Evolutionary conservation across 2,888 invertebrate species (phyloP), one percentile per base, ranked within the genome.

Genomic region (Lypha dubia): DNA sequence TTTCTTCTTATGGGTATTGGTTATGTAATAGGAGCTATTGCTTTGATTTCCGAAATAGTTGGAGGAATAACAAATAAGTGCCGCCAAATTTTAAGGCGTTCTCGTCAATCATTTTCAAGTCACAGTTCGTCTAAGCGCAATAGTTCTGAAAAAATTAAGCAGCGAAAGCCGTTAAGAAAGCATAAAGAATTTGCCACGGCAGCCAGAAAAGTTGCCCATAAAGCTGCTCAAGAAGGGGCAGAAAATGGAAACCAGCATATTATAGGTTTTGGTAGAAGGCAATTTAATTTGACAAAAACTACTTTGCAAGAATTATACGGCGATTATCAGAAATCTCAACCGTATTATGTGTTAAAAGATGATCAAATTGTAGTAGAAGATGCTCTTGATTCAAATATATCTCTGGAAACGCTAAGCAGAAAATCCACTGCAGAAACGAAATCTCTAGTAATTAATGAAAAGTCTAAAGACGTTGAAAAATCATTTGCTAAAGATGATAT

Each of bases 1-100:
- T 96, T 96, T 89, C 91, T 96, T 3, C 93, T 97, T 0, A 93
- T 96, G 86, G 95, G 93, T 6, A 94, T 94, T 53, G 97, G 97
- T 0, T 95, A 95, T 89, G 88, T 95, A 0, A 89, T 95, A 32
- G 96, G 95, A 5, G 93, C 93, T 0, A 92, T 94, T 3, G 94
- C 94, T 4, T 91, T 96, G 11, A 87, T 95, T 15, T 94, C 95
- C 0, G 96, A 96, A 92, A 95, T 94, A 92, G 94, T 95, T 88
- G 95, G 95, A 22, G 95, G 95, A 2, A 95, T 95, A 83, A 93
- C 95, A 0, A 94, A 93, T 88, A 93, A 93, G 87, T 95, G 95
- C 87, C 89, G 92, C 0, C 91, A 91, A 74, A 91, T 92, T 15
- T 88, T 92, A 1, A 89, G 87, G 38, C 88, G 90, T 13, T 87